Evolutionary conservation across 2,888 invertebrate genomes (phyloP), one percentile per base, ranked within the genome.

Genomic region (Plebejus melissa): DNA sequence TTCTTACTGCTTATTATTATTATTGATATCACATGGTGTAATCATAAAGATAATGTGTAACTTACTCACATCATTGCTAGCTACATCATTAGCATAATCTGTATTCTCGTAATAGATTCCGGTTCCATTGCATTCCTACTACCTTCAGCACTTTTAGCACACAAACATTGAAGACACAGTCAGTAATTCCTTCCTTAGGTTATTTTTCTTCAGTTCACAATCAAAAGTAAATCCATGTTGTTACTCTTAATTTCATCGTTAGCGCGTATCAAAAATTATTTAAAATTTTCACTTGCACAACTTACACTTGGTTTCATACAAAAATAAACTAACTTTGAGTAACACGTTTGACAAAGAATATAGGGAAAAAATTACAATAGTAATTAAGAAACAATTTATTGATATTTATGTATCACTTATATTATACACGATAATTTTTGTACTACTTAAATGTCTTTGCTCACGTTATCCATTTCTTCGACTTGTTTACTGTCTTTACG

Each of bases 401-500:
- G 74, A 75, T 76, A 76, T 46, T 70, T 76, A 32, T 70, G 54
- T 60, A 72, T 69, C 75, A 74, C 74, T 57, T 69, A 74, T 32
- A 72, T 22, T 38, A 41, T 65, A 74, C 60, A 75, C 36, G 70
- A 72, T 54, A 75, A 71, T n/a, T 41, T 76, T 65, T 41, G 76
- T 32, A 74, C 76, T 78, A 77, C 7, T 54, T 81, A 81, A 80
- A 82, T 82, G 79, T 85, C 86, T 80, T 85, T 86, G 75, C 85
- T 88, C 2, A 79, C 85, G 78, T 83, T 83, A 75, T 87, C 87
- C 78, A 83, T 78, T 82, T 86, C 86, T 69, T 85, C 83, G 7
- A 80, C 80, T 79, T 83, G 84, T 80, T 86, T 86, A 79, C 83
- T 87, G 80, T 95, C 95, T 82, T 94, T 91, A 79, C 91, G 94